Percentiles rank a stretch among this genome's conserved stretches.
Conservation (phyloP, 2,888 invertebrate genomes). For the Anthophora plumipes region DNA sequence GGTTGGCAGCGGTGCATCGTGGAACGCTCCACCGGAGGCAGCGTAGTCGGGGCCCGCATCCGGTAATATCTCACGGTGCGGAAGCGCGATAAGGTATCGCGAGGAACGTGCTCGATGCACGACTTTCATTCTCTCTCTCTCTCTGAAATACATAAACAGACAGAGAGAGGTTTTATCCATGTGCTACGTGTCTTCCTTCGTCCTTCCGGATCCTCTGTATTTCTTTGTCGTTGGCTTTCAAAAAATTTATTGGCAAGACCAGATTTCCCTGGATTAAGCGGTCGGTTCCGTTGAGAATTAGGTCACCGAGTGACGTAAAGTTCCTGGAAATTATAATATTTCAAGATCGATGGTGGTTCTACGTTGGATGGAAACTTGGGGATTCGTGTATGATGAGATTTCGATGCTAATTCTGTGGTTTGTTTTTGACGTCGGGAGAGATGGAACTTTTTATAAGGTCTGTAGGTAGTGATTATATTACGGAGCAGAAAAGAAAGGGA, state of each 20-base stretch:
- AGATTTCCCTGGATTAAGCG: slow-evolving; percentile 37
- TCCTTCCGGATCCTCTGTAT: slow-evolving; percentile 37
- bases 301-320: slow-evolving; percentile 26
- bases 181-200: slow-evolving; percentile 17
- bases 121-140: neutral
- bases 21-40: slow-evolving; percentile 37
- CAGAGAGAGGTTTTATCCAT: too few relatives aligned
- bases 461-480: neutral
- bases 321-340: slow-evolving; percentile 33
- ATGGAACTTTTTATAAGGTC: neutral
- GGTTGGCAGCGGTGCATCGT: slow-evolving; percentile 8
- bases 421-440: neutral
- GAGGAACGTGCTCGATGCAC: slow-evolving; percentile 25
- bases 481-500: neutral
- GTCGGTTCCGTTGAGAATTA: slow-evolving; percentile 37
- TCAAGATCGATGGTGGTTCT: slow-evolving; percentile 40
- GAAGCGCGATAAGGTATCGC: slow-evolving; percentile 59
- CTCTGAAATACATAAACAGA: too few relatives aligned
- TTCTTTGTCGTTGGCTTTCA: slow-evolving; percentile 61
- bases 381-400: slow-evolving; percentile 3
- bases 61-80: slow-evolving; percentile 67
- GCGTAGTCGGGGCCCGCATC: slow-evolving; percentile 40
- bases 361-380: slow-evolving; percentile 2
- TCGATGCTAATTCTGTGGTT: slow-evolving; percentile 4
- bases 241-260: slow-evolving; percentile 56